A percentile compares a stretch with the other conserved stretches of the same genome.
phyloP scores from a whole-genome alignment of 2,797 vertebrate genomes.

The Acanthurus tractus region DNA sequence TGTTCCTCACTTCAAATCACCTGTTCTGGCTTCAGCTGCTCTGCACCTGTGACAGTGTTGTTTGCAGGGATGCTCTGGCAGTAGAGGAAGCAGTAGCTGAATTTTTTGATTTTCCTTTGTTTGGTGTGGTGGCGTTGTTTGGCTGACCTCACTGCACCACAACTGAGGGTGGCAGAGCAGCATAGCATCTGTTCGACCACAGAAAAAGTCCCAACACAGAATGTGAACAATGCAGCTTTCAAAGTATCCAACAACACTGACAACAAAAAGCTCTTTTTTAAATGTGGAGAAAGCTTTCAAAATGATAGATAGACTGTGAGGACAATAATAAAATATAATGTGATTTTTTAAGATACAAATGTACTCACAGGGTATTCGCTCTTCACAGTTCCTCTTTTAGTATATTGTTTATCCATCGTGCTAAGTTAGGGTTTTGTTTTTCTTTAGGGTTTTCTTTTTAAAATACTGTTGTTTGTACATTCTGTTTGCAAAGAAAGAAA shows the following conservation, averaged over 20 bases:
- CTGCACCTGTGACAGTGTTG: conserved; percentile 4
- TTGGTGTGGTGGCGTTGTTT: conserved; percentile 16
- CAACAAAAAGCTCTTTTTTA: not conserved
- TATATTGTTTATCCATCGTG: not conserved
- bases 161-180: conserved; percentile 16
- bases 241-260: not conserved
- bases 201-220: not conserved
- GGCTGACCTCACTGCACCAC: conserved; percentile 34
- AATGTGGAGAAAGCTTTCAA: not conserved
- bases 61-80: conserved; percentile 14
- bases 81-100: not conserved
- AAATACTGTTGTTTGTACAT: not conserved
- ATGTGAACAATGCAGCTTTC: conserved; percentile 10
- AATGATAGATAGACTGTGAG: too few relatives aligned
- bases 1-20: not conserved
- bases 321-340: too few relatives aligned
- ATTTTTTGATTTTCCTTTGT: conserved; percentile 6
- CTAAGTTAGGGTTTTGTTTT: not conserved
- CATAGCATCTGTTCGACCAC: conserved; percentile 8
- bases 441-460: not conserved
- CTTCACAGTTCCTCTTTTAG: not conserved
- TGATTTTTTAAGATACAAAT: not conserved
- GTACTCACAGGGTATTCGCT: not conserved
- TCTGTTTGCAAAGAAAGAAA: not conserved
- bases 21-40: conserved; percentile 13